Base-by-base conservation (phyloP, 2,888 invertebrate genomes). In the Drosophila pseudotakahashii region DNA sequence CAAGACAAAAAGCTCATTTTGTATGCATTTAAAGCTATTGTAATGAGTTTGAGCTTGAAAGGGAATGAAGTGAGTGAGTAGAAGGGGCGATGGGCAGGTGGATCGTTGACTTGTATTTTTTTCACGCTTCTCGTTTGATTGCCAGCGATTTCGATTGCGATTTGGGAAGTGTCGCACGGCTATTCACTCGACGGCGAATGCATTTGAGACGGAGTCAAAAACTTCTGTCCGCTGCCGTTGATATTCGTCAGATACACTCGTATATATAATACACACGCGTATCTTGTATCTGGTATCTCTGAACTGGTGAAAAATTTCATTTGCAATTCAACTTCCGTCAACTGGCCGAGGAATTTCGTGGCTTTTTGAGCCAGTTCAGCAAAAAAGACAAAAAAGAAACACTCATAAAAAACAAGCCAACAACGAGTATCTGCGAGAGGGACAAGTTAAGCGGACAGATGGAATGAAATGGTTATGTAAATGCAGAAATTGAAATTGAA, bases 1-100 rank as follows among this genome's bases (percentile, higher is more conserved):
- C 62, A 58, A 75, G 73, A 78, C 73, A 72, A 76, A 77, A 75
- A 74, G 67, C 83, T 88, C 88, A 84, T 89, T 89, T 85, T 77
- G 77, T 89, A 89, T 88, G 89, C 88, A 87, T 84, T 89, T 89
- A 84, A 89, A 80, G 82, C 75, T 79, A 60, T 72, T 72, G 64
- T 81, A 79, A 81, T 79, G 74, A 78, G 30, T 30, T 30, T 30
- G 30, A 2, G 26, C 5, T 6, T 30, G 30, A 19, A 19, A 19
- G 19, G 19, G 19, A n/a, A n/a, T n/a, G n/a, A n/a, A n/a, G n/a
- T n/a, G n/a, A n/a, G n/a, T n/a, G 19, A 19, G 19, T 19, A 19
- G 19, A 19, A 19, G 19, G 19, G 19, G 19, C 19, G 19, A 19
- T 19, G 36, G 19, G n/a, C 6, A 60, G 44, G 42, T 44, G 44